phyloP scores from a whole-genome alignment of 2,797 vertebrate genomes.

The Margarornis squamiger region DNA sequence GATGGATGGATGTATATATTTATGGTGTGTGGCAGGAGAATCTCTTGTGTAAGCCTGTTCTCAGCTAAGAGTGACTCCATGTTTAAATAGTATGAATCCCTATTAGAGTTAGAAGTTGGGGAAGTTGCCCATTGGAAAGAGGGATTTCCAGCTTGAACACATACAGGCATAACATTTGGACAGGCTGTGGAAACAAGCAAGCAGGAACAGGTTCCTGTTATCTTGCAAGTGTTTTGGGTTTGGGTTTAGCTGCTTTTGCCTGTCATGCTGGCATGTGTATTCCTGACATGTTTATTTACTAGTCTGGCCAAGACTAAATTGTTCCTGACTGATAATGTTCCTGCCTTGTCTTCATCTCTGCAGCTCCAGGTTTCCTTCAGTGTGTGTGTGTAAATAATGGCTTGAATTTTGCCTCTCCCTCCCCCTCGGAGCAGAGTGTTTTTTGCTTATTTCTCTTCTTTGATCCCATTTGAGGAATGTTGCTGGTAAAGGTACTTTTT shows the following conservation, averaged over 20 bases:
- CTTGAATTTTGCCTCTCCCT: neutral
- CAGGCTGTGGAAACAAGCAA: neutral
- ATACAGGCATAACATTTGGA: neutral
- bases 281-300: neutral
- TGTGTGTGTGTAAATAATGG: neutral
- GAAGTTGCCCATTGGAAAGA: neutral
- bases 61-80: neutral
- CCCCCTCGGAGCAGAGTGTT: neutral
- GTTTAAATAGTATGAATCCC: neutral
- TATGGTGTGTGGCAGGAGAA: neutral
- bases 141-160: neutral
- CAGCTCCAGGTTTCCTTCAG: neutral
- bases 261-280: neutral
- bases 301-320: neutral
- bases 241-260: neutral
- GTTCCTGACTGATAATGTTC: neutral
- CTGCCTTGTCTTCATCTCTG: neutral
- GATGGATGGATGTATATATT: neutral
- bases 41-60: neutral
- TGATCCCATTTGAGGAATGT: neutral
- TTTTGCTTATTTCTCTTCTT: neutral
- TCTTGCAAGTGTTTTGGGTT: neutral
- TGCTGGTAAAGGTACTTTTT: neutral
- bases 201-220: conserved; percentile 3
- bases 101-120: neutral